These are phyloP conservation scores for Osmerus eperlanus DNA, from an alignment of 2,113 vertebrate species.

Conservation along the genomic window DNA sequence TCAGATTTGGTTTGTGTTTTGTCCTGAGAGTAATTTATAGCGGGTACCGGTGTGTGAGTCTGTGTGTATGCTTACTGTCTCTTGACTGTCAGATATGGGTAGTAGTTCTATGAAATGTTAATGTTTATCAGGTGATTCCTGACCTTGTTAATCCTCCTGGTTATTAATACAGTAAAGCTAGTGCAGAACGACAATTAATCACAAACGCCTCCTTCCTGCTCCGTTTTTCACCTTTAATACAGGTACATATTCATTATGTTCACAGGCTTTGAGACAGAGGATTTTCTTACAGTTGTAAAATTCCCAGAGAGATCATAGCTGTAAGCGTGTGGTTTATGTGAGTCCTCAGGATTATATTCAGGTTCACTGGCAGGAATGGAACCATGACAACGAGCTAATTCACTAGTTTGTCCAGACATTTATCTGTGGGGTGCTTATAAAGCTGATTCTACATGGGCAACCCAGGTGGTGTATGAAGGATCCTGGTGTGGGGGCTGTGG, in stretches of 20 bases:
- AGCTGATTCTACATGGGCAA: constrained; percentile 67
- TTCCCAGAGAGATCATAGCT: constrained; percentile 33
- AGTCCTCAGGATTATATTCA: constrained; percentile 57
- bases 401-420: constrained; percentile 71
- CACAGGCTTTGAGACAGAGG: constrained; percentile 52
- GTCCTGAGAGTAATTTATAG: constrained; percentile 70
- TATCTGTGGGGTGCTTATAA: constrained; percentile 71
- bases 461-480: constrained; percentile 64
- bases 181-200: constrained; percentile 68
- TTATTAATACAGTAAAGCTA: constrained; percentile 70
- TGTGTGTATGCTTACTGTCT: constrained; percentile 67
- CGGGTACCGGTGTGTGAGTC: constrained; percentile 59
- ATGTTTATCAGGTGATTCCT: constrained; percentile 72
- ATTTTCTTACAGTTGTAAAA: constrained; percentile 53
- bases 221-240: constrained; percentile 62
- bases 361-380: constrained; percentile 65
- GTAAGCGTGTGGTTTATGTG: background rate
- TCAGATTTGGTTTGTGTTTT: constrained; percentile 68
- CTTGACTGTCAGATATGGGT: constrained; percentile 69
- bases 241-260: constrained; percentile 61
- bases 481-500: constrained; percentile 55
- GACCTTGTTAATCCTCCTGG: constrained; percentile 72
- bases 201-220: constrained; percentile 61
- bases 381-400: constrained; percentile 68
- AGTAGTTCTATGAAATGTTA: constrained; percentile 67